Evolutionary conservation across 2,888 invertebrate genomes (phyloP).

Genomic region (Diloba caeruleocephala): DNA sequence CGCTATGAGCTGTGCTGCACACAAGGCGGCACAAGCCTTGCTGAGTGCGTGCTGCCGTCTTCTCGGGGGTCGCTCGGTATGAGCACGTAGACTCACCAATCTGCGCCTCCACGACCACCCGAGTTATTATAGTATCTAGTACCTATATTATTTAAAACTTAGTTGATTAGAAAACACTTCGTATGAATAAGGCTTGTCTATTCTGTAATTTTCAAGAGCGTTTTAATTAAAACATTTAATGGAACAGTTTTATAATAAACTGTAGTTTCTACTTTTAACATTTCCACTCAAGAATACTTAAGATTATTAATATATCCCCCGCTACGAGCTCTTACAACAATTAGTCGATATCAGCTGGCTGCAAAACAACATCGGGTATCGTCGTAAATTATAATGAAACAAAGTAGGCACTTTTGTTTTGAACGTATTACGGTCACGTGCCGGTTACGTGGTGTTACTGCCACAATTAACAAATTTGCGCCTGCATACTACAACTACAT

Average conservation of each 20-base stretch:
- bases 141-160: too few relatives aligned
- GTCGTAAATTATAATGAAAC: slow-evolving; percentile 62
- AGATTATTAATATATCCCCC: slow-evolving; percentile 40
- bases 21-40: too few relatives aligned
- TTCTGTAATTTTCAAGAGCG: background rate
- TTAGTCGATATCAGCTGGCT: slow-evolving; percentile 48
- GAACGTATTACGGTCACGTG: slow-evolving; percentile 78
- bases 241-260: background rate
- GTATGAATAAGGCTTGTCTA: background rate
- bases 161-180: too few relatives aligned
- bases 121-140: too few relatives aligned
- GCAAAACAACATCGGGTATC: slow-evolving; percentile 48
- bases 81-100: too few relatives aligned
- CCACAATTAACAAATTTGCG: slow-evolving; percentile 80
- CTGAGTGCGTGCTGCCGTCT: too few relatives aligned
- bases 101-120: too few relatives aligned
- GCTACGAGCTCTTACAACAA: slow-evolving; percentile 48
- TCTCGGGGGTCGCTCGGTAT: too few relatives aligned
- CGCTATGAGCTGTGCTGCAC: too few relatives aligned
- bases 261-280: background rate
- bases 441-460: slow-evolving; percentile 72
- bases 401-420: slow-evolving; percentile 70
- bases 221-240: background rate
- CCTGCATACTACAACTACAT: slow-evolving; percentile 53
- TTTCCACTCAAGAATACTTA: slow-evolving; percentile 42